phyloP scores from a whole-genome alignment of 2,888 invertebrate species.

The Oithona nana region DNA sequence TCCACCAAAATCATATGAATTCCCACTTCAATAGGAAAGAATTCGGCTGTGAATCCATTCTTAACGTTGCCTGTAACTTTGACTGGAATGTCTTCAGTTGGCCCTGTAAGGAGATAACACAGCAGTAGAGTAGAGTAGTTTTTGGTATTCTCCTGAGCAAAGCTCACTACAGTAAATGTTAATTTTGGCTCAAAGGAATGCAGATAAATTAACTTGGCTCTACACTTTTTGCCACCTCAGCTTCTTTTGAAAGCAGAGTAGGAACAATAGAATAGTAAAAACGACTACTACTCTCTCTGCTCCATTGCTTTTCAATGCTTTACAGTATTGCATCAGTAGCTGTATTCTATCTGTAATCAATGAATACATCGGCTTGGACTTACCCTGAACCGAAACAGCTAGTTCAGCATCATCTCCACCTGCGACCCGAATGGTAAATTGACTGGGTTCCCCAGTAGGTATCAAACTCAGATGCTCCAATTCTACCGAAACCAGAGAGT shows the following conservation, averaged over 20 bases:
- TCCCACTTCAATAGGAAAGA: conserved; percentile 76
- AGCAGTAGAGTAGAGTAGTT: no score
- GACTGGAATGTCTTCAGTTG: conserved; percentile 30
- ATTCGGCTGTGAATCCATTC: conserved; percentile 71
- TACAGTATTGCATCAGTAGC: no score
- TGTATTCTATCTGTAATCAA: no score
- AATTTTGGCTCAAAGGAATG: neutral
- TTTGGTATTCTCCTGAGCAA: no score
- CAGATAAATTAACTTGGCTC: no score
- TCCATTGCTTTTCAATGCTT: neutral
- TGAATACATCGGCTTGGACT: no score
- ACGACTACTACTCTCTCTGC: no score
- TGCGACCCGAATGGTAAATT: conserved; percentile 44
- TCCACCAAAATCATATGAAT: conserved; percentile 74
- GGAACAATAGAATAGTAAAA: no score
- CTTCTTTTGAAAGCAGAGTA: no score
- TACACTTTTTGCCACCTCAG: no score
- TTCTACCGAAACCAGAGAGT: conserved; percentile 48
- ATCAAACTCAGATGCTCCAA: conserved; percentile 58
- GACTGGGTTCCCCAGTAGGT: conserved; percentile 58
- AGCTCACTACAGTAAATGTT: neutral
- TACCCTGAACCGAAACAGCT: conserved; percentile 58
- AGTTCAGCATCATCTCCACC: conserved; percentile 45
- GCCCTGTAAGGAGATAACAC: conserved; percentile 13
- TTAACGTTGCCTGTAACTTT: conserved; percentile 72